Evolutionary conservation across 2,888 invertebrate species (phyloP).

Genomic region (Thera britannica): DNA sequence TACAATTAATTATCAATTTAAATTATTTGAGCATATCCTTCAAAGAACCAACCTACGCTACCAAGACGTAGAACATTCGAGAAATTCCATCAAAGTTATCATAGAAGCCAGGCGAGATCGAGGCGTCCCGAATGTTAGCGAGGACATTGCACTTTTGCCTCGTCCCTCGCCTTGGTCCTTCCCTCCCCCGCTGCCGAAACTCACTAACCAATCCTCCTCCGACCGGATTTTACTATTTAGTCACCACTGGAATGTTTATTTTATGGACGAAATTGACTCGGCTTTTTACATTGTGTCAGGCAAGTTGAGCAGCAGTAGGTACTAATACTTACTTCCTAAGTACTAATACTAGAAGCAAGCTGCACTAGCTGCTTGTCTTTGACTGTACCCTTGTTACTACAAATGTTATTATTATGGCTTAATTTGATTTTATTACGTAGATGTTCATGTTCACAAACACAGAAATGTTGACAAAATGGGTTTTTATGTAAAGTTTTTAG

Average conservation of each 20-base stretch:
- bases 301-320: slow-evolving; percentile 4
- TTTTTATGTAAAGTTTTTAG: no score
- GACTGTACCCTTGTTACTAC: no score
- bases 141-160: slow-evolving; percentile 82
- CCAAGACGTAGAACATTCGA: slow-evolving; percentile 36
- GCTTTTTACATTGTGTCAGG: slow-evolving; percentile 34
- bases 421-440: no score
- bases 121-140: slow-evolving; percentile 79
- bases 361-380: no score
- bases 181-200: slow-evolving; percentile 74
- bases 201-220: slow-evolving; percentile 72
- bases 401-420: no score
- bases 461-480: no score
- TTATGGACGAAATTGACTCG: slow-evolving; percentile 46
- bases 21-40: neutral
- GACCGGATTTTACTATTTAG: slow-evolving; percentile 81
- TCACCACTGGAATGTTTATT: slow-evolving; percentile 61
- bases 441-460: no score
- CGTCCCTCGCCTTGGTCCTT: slow-evolving; percentile 68
- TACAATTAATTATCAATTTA: neutral
- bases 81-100: slow-evolving; percentile 40
- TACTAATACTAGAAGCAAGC: no score
- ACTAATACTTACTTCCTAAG: neutral
- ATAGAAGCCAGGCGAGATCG: slow-evolving; percentile 55
- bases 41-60: slow-evolving; percentile 11